Percentiles rank a stretch among this genome's conserved stretches.
Evolutionary conservation across 92 coral and sea anemone genomes (phyloP).

Genomic region (Phenganax subtilis): DNA sequence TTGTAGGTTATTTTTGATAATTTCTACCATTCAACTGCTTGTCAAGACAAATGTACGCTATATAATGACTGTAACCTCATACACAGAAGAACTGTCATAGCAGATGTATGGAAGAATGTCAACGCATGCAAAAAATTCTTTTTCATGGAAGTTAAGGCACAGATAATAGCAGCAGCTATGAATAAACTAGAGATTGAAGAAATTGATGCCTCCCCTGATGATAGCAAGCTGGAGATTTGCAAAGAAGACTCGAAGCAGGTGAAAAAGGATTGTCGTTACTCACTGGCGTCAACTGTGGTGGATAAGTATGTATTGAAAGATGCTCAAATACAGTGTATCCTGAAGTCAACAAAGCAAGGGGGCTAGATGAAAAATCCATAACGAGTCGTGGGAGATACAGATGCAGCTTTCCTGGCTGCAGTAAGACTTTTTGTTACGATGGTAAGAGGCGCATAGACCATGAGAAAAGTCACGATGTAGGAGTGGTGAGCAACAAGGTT

Average conservation of each 20-base stretch:
- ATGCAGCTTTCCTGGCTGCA: conserved; percentile 25
- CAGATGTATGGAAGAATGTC: not conserved
- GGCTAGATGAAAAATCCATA: not conserved
- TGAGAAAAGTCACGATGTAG: not conserved
- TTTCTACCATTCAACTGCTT: not conserved
- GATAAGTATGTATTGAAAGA: not conserved
- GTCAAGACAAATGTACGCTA: not conserved
- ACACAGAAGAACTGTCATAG: not conserved
- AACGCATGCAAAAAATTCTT: conserved; percentile 2
- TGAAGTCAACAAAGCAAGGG: not conserved
- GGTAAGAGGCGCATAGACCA: conserved; percentile 23
- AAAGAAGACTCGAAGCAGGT: not conserved
- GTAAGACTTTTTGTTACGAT: conserved; percentile 1
- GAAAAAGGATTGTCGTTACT: not conserved
- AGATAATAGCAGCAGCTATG: not conserved
- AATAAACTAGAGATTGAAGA: not conserved
- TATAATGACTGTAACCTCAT: not conserved
- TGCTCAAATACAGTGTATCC: not conserved
- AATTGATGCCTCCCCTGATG: not conserved
- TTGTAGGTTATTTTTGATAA: conserved; percentile 4
- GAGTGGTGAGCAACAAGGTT: not conserved
- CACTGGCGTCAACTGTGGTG: not conserved
- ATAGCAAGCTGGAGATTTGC: not conserved
- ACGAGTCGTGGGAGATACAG: not conserved
- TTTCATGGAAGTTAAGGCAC: conserved; percentile 1